Evolutionary conservation across 1,140 invertebrate genomes (phyloP).

Genomic region (Carposina sasakii): DNA sequence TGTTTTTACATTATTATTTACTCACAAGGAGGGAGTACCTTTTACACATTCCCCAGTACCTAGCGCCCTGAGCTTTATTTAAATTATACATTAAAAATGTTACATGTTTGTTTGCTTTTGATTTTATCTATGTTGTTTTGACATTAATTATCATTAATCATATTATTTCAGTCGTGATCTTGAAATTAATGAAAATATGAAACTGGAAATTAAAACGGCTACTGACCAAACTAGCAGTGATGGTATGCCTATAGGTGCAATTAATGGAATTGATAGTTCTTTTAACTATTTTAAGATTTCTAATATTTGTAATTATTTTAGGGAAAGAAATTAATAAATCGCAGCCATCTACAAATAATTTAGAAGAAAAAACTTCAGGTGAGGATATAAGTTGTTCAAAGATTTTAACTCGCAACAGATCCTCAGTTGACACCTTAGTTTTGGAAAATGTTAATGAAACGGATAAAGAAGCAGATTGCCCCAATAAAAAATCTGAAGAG

Average conservation of each 20-base stretch:
- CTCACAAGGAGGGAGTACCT: too few species aligned
- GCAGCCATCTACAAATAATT: conserved; percentile 27
- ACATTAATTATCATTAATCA: too few species aligned
- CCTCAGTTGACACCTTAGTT: conserved; percentile 53
- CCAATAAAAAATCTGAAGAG: conserved; percentile 34
- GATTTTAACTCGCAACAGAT: conserved; percentile 33
- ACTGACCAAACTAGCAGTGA: conserved; percentile 30
- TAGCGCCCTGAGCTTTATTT: too few species aligned
- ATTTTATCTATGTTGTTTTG: conserved; percentile 9
- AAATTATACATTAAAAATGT: background rate
- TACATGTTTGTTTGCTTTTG: background rate
- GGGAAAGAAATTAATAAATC: conserved; percentile 27
- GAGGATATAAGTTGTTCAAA: conserved; percentile 41
- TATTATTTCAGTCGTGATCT: conserved; percentile 47
- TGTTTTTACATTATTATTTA: too few species aligned
- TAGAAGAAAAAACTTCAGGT: conserved; percentile 38
- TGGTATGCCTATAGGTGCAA: conserved; percentile 26
- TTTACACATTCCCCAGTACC: too few species aligned
- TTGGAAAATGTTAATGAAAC: conserved; percentile 45
- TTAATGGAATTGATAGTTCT: background rate
- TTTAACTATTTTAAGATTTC: background rate
- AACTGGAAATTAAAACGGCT: conserved; percentile 34
- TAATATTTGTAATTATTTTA: conserved; percentile 26
- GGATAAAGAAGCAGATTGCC: conserved; percentile 15
- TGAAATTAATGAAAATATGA: conserved; percentile 40